Conservation (phyloP, 23 tunicate genomes). For the Styela clava region DNA sequence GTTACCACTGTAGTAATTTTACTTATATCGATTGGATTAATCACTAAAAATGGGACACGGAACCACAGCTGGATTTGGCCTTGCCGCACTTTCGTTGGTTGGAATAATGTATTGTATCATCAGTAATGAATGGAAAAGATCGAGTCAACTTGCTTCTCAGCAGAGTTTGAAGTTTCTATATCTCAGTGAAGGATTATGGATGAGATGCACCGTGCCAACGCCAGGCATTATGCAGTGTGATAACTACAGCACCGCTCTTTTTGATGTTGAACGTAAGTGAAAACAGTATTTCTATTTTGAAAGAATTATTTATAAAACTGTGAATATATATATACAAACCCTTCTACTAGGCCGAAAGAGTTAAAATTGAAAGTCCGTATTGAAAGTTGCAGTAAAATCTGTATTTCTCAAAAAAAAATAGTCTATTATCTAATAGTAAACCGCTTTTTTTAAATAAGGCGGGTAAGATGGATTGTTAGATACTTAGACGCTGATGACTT, state of each 20-base stretch:
- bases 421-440: too few species aligned
- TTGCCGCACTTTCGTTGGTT: conserved; percentile 24
- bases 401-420: not conserved
- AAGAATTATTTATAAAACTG: too few species aligned
- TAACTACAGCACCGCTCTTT: conserved; percentile 42
- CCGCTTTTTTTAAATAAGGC: too few species aligned
- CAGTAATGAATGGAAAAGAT: conserved; percentile 69
- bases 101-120: conserved; percentile 62
- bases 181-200: conserved; percentile 69
- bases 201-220: conserved; percentile 58
- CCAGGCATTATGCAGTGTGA: conserved; percentile 71
- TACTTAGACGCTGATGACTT: too few species aligned
- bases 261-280: conserved; percentile 48
- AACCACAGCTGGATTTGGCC: conserved; percentile 23
- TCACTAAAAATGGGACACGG: conserved; percentile 25
- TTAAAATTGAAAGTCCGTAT: too few species aligned
- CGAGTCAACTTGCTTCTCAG: conserved; percentile 59
- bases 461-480: too few species aligned
- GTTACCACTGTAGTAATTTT: too few species aligned
- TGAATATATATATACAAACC: too few species aligned
- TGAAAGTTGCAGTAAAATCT: not conserved
- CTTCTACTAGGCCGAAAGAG: too few species aligned
- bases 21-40: too few species aligned
- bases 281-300: not conserved
- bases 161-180: conserved; percentile 40